phyloP scores from a whole-genome alignment of 2,797 vertebrate species.

The Urosaurus nigricauda region DNA sequence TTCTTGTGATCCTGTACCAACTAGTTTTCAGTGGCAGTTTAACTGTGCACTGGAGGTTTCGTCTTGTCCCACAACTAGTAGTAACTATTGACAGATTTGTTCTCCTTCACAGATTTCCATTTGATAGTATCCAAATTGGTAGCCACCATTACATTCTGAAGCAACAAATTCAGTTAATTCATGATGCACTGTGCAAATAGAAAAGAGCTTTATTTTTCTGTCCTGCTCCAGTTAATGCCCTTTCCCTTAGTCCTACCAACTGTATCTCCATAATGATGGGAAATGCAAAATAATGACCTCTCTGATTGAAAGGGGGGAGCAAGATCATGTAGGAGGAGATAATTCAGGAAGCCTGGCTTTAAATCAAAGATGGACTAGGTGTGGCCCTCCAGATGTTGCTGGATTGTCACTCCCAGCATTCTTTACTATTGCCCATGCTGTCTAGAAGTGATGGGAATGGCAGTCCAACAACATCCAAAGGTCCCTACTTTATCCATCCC shows the following conservation, averaged over 20 bases:
- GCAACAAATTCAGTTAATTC: background rate
- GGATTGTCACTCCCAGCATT: too few species aligned
- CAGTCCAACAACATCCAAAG: too few species aligned
- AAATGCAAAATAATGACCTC: background rate
- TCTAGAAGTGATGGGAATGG: too few species aligned
- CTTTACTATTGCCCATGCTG: too few species aligned
- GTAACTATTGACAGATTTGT: background rate
- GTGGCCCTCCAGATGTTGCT: too few species aligned
- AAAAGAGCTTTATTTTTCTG: background rate
- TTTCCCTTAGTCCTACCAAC: background rate
- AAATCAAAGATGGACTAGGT: background rate
- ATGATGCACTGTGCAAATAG: background rate
- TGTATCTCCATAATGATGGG: background rate
- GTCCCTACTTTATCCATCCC: background rate
- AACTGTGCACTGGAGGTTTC: background rate
- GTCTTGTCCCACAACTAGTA: background rate
- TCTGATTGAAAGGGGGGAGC: too few species aligned
- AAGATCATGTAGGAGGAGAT: background rate
- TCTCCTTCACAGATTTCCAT: background rate
- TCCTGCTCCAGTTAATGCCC: background rate
- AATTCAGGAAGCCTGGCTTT: background rate
- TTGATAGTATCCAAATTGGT: background rate
- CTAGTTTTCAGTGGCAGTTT: background rate
- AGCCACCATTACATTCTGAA: background rate
- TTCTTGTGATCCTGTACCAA: background rate